Conservation (phyloP, 1,140 invertebrate species). For the Stegodyphus dumicola region DNA sequence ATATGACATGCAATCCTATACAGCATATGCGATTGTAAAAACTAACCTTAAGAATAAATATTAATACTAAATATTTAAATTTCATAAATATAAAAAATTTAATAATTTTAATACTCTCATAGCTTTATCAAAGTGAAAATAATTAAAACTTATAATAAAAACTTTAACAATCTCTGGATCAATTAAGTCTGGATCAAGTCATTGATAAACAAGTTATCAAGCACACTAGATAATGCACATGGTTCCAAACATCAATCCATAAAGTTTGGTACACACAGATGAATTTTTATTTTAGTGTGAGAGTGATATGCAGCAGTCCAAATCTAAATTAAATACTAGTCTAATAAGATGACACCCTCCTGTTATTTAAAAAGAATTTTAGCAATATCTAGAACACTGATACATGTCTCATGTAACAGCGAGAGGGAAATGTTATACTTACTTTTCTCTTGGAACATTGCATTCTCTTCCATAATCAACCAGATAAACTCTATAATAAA, state of each 20-base stretch:
- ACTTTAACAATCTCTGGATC: too few relatives aligned
- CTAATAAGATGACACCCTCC: not conserved
- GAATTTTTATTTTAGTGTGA: not conserved
- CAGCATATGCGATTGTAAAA: too few relatives aligned
- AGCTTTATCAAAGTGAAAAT: too few relatives aligned
- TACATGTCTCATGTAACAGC: not conserved
- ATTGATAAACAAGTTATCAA: too few relatives aligned
- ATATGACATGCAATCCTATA: too few relatives aligned
- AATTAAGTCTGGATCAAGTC: too few relatives aligned
- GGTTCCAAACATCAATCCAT: not conserved
- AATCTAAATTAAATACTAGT: not conserved
- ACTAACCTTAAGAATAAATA: too few relatives aligned
- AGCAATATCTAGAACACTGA: not conserved
- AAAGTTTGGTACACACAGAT: not conserved
- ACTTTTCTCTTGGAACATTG: not conserved
- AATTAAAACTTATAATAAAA: too few relatives aligned
- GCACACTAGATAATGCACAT: not conserved
- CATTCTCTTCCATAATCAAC: conserved; percentile 45
- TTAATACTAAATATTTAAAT: too few relatives aligned
- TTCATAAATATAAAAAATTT: too few relatives aligned
- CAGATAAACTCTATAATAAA: conserved; percentile 33
- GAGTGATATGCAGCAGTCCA: not conserved
- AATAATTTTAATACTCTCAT: too few relatives aligned
- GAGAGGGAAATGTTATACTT: not conserved
- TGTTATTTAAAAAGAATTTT: not conserved